These are phyloP conservation scores for Dicentrarchus labrax DNA, from an alignment of 2,113 vertebrate species.

Conservation along the genomic window DNA sequence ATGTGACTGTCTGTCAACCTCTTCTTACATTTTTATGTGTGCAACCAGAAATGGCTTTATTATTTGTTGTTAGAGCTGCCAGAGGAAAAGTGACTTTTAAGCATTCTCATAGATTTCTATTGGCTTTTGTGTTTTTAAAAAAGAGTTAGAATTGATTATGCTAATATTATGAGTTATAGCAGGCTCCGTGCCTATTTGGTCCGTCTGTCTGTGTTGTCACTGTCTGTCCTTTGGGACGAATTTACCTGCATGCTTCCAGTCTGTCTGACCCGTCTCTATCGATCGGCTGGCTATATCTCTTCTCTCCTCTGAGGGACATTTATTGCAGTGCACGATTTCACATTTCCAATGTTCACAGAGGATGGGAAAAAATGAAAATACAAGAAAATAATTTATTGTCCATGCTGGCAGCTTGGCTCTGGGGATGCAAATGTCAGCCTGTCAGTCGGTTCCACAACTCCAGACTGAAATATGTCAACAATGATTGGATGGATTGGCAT, in stretches of 20 bases:
- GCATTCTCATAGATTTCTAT: constrained; percentile 19
- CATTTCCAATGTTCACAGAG: background rate
- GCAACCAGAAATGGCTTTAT: constrained; percentile 27
- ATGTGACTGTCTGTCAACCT: constrained; percentile 22
- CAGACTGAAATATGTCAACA: background rate
- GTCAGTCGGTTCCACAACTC: background rate
- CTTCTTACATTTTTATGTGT: background rate
- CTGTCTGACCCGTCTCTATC: constrained; percentile 35
- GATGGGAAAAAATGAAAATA: background rate
- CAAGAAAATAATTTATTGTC: background rate
- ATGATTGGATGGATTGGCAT: background rate
- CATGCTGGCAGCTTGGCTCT: background rate
- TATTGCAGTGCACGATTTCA: constrained; percentile 20
- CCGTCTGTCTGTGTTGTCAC: constrained; percentile 16
- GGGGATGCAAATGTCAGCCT: background rate
- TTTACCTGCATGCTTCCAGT: constrained; percentile 35
- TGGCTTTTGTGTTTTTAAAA: constrained; percentile 28
- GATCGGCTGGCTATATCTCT: constrained; percentile 31
- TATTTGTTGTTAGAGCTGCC: constrained; percentile 15
- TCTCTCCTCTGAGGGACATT: constrained; percentile 1
- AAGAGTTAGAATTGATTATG: constrained; percentile 52
- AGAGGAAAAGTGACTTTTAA: constrained; percentile 15
- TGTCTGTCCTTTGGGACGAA: constrained; percentile 8
- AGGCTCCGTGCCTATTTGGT: constrained; percentile 14
- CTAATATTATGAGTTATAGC: constrained; percentile 41